Base-by-base conservation (phyloP, 2,888 invertebrate species). In the Didymodactylos carnosus region DNA sequence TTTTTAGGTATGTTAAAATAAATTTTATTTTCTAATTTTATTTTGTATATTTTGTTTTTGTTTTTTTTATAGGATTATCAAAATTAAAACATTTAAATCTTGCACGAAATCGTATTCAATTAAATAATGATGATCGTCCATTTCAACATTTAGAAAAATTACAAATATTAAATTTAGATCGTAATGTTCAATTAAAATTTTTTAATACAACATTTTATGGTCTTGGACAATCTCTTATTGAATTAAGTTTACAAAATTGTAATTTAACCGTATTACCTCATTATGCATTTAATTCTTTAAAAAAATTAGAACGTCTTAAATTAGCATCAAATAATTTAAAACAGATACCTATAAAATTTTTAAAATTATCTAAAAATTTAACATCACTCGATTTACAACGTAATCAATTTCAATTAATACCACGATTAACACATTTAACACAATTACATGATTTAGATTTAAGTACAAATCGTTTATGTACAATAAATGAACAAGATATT, bases 41-140 rank as follows among this genome's bases (percentile, higher is more conserved):
- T 16, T 14, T 73, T 4, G 49, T 39, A 25, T 19, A 13, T 2
- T 41, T 73, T 70, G 46, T 27, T 19, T 0, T 25, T 1, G 7
- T 4, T 2, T 69, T n/a, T 3, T 43, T 73, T 8, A 23, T 43
- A 16, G 23, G 16, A 25, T 40, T 70, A n/a, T 39, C 8, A 10
- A 53, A 71, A 51, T 75, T 75, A 27, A 69, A 23, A 3, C 46
- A 72, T 25, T 39, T 75, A 14, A 72, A 72, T 75, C n/a, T 75
- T 11, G 75, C 72, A 14, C 35, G 70, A 10, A 75, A 75, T 51
- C 27, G 71, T 62, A 13, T 62, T 39, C 69, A 69, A 39, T 72
- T 72, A 29, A 2, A 14, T 25, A 8, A 6, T 8, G 35, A 39
- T 39, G 14, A 13, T 16, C 29, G 62, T 13, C 39, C 25, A 35